Conservation (phyloP, 2,888 invertebrate genomes). For the Urechis unicinctus region DNA sequence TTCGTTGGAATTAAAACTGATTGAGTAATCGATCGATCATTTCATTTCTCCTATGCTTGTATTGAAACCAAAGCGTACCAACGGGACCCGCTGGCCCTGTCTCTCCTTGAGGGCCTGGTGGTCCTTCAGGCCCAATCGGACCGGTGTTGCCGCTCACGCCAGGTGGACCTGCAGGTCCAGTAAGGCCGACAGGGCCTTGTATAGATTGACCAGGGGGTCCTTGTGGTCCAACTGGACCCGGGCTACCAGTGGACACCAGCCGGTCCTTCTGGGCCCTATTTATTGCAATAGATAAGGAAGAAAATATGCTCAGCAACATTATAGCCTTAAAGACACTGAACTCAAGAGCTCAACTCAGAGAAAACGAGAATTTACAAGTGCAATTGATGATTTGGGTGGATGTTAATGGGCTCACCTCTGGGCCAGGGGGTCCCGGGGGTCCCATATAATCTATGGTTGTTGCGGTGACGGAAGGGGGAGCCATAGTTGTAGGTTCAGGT, state of each 20-base stretch:
- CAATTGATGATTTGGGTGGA: neutral
- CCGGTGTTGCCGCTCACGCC: no score
- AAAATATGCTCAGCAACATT: no score
- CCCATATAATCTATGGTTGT: constrained; percentile 21
- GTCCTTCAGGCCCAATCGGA: neutral
- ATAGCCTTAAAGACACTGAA: neutral
- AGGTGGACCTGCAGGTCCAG: neutral
- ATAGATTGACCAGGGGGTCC: neutral
- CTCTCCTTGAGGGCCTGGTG: neutral
- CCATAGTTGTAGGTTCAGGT: constrained; percentile 11
- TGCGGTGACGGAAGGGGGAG: neutral
- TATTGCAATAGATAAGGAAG: no score
- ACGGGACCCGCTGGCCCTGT: neutral
- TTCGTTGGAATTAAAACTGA: no score
- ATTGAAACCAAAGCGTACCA: no score
- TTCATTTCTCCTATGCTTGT: no score
- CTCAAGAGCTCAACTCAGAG: no score
- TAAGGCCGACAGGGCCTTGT: no score
- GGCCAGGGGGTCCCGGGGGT: neutral
- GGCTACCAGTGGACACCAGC: no score
- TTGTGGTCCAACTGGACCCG: neutral
- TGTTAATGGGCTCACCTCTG: neutral
- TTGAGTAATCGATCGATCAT: no score
- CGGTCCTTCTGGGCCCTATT: no score
- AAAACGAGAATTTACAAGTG: neutral